phyloP scores from a whole-genome alignment of 2,797 vertebrate species.

The Merluccius polli region DNA sequence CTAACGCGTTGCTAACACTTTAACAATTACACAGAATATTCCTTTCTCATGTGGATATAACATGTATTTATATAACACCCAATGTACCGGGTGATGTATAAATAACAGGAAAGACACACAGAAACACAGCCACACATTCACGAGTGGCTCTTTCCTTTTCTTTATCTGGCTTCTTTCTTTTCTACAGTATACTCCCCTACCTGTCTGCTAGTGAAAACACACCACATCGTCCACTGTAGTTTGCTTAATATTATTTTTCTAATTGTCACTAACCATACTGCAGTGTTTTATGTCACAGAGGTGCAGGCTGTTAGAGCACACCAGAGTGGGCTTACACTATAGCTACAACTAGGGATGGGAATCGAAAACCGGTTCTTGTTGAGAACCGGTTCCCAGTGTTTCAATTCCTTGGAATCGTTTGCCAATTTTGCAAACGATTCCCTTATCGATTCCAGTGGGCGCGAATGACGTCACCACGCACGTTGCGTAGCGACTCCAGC shows the following conservation, averaged over 20 bases:
- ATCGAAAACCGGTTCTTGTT: no score
- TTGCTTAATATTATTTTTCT: neutral
- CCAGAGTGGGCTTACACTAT: no score
- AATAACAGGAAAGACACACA: neutral
- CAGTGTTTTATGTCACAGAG: neutral
- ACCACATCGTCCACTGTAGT: neutral
- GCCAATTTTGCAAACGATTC: no score
- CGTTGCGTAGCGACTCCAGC: no score
- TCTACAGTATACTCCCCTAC: neutral
- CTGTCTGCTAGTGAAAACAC: neutral
- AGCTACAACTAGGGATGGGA: no score
- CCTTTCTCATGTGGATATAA: constrained; percentile 16
- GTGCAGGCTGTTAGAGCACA: neutral
- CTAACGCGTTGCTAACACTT: constrained; percentile 48
- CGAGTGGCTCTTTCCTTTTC: neutral
- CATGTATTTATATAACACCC: constrained; percentile 22
- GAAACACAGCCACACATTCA: neutral
- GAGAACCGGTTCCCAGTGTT: no score
- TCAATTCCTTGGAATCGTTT: no score
- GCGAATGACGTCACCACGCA: no score
- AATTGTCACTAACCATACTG: neutral
- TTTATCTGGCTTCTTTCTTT: neutral
- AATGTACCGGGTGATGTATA: no score
- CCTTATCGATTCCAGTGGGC: no score
- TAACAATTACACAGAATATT: constrained; percentile 16